These are phyloP conservation scores for Varroa destructor DNA, from an alignment of 1,140 invertebrate species.

Conservation along the genomic window DNA sequence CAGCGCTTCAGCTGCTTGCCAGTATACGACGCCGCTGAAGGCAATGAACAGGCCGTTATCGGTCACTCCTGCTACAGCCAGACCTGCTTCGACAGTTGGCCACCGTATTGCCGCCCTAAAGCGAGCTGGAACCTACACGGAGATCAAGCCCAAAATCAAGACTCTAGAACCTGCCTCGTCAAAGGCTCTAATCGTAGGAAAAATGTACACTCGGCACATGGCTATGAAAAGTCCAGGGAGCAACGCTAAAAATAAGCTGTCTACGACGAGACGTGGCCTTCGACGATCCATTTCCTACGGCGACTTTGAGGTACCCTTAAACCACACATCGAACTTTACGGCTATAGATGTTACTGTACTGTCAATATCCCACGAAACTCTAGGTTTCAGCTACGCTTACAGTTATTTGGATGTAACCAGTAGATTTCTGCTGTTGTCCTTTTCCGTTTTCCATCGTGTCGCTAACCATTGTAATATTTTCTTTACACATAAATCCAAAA, in stretches of 20 bases:
- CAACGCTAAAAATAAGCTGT: not conserved
- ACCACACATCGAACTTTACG: not conserved
- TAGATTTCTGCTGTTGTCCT: too few species aligned
- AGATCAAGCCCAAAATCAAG: conserved; percentile 2
- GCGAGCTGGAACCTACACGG: conserved; percentile 19
- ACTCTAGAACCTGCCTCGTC: not conserved
- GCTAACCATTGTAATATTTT: too few species aligned
- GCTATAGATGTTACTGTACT: too few species aligned
- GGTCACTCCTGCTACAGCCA: not conserved
- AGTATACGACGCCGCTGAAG: not conserved
- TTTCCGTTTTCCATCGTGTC: too few species aligned
- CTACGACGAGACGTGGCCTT: not conserved
- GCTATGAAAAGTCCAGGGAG: conserved; percentile 13
- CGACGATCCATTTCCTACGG: conserved; percentile 7
- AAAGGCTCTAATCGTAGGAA: not conserved
- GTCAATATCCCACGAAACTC: too few species aligned
- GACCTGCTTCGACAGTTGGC: not conserved
- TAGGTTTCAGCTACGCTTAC: too few species aligned
- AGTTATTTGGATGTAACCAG: too few species aligned
- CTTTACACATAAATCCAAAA: too few species aligned
- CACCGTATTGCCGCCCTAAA: not conserved
- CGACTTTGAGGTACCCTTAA: not conserved
- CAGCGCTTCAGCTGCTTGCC: not conserved
- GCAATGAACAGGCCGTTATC: not conserved
- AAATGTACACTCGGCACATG: conserved; percentile 24